Conservation (phyloP, 2,797 vertebrate species). For the Bovichtus diacanthus region DNA sequence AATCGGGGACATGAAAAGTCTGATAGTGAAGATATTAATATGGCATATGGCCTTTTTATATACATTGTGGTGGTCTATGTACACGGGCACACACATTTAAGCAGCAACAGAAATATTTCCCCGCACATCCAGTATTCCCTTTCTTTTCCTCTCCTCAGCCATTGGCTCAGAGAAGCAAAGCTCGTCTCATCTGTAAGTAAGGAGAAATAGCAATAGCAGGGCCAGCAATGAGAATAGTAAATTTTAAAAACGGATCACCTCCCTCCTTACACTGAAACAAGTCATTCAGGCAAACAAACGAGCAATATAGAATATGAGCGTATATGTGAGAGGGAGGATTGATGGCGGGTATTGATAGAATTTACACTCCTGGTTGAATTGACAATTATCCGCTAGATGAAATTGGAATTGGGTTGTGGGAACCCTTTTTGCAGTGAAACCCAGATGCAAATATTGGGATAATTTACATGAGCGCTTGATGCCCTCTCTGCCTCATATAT, state of each 20-base stretch:
- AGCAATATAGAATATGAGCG: slow-evolving; percentile 39
- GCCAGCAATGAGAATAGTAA: slow-evolving; percentile 39
- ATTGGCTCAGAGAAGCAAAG: slow-evolving; percentile 25
- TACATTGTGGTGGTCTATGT: slow-evolving; percentile 33
- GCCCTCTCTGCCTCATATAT: slow-evolving; percentile 67
- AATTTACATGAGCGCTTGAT: slow-evolving; percentile 73
- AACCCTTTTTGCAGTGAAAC: slow-evolving; percentile 61
- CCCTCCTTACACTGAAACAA: slow-evolving; percentile 56
- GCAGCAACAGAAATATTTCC: slow-evolving; percentile 1
- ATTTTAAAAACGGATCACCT: slow-evolving; percentile 58
- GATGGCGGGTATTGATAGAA: slow-evolving; percentile 72
- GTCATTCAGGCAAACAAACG: slow-evolving; percentile 60
- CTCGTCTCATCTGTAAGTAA: slow-evolving; percentile 56
- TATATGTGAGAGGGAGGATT: slow-evolving; percentile 57
- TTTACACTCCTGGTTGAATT: slow-evolving; percentile 71
- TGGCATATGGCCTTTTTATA: slow-evolving; percentile 16
- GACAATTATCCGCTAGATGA: slow-evolving; percentile 77
- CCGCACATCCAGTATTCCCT: neutral
- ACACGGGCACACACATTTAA: slow-evolving; percentile 18
- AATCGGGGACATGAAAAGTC: slow-evolving; percentile 11
- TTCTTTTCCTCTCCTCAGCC: slow-evolving; percentile 9
- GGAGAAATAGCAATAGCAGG: slow-evolving; percentile 44
- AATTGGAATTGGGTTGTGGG: slow-evolving; percentile 74
- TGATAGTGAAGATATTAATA: slow-evolving; percentile 33
- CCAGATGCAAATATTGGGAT: slow-evolving; percentile 75